phyloP scores from a whole-genome alignment of 1,140 invertebrate species.

The Homarus americanus region DNA sequence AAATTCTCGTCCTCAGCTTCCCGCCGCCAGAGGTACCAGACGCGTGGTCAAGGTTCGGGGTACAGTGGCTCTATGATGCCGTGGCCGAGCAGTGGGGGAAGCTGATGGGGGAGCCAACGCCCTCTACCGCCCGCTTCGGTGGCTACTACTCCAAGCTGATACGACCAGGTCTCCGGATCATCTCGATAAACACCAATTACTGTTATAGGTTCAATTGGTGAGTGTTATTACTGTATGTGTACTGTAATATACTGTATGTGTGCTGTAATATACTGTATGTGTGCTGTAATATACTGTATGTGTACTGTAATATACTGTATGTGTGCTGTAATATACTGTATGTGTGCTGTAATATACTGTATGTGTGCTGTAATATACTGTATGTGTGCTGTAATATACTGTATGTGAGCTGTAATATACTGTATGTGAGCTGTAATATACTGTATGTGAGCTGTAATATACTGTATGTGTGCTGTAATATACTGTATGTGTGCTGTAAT shows the following conservation, averaged over 20 bases:
- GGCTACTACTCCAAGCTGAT: conserved; percentile 86
- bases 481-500: too few species aligned
- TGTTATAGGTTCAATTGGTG: conserved; percentile 80
- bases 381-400: too few species aligned
- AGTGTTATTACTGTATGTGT: background rate
- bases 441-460: too few species aligned
- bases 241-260: background rate
- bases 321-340: too few species aligned
- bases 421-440: too few species aligned
- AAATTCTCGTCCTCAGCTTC: conserved; percentile 79
- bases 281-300: too few species aligned
- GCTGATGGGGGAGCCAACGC: conserved; percentile 83
- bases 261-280: background rate
- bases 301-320: too few species aligned
- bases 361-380: too few species aligned
- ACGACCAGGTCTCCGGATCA: conserved; percentile 84
- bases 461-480: too few species aligned
- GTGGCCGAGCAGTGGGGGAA: conserved; percentile 82
- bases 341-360: too few species aligned
- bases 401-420: too few species aligned
- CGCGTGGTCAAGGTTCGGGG: conserved; percentile 75
- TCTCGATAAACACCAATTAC: conserved; percentile 87
- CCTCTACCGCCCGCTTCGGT: conserved; percentile 82
- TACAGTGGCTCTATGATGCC: conserved; percentile 84
- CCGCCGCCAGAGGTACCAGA: conserved; percentile 79